phyloP scores from a whole-genome alignment of 2,888 invertebrate species.

The Napeogenes inachia region DNA sequence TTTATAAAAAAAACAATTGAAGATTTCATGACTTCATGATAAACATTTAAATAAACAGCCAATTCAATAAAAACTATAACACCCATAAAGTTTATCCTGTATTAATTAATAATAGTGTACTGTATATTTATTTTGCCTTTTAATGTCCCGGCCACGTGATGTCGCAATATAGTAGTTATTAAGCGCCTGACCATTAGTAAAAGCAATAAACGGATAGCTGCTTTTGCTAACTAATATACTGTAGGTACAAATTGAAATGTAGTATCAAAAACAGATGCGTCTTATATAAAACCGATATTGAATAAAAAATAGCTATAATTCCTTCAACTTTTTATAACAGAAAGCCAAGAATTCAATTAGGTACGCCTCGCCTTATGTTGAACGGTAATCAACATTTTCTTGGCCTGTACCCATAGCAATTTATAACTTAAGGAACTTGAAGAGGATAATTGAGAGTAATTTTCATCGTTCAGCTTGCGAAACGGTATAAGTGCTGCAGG shows the following conservation, averaged over 20 bases:
- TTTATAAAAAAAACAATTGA: too few relatives aligned
- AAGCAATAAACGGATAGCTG: constrained; percentile 20
- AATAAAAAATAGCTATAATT: too few relatives aligned
- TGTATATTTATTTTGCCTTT: not conserved
- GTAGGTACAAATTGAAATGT: not conserved
- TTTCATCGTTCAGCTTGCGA: too few relatives aligned
- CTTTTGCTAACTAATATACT: constrained; percentile 17
- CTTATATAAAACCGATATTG: too few relatives aligned
- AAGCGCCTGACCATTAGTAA: constrained; percentile 19
- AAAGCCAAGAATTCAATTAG: too few relatives aligned
- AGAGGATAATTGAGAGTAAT: constrained; percentile 10
- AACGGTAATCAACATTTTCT: too few relatives aligned
- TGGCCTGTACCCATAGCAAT: constrained; percentile 15
- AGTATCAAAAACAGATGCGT: too few relatives aligned
- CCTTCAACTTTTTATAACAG: too few relatives aligned
- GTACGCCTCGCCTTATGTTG: too few relatives aligned
- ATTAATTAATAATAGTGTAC: not conserved
- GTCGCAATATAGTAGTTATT: constrained; percentile 19
- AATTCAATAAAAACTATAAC: not conserved
- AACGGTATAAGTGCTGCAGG: too few relatives aligned
- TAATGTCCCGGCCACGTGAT: constrained; percentile 1
- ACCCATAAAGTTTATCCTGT: not conserved
- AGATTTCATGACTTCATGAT: too few relatives aligned
- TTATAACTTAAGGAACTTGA: constrained; percentile 17
- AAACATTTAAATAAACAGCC: too few relatives aligned